Percentiles rank a stretch among this genome's conserved stretches.
These are phyloP conservation scores for Oscheius sp. DNA, from an alignment of 2,888 invertebrate genomes.

Conservation along the genomic window DNA sequence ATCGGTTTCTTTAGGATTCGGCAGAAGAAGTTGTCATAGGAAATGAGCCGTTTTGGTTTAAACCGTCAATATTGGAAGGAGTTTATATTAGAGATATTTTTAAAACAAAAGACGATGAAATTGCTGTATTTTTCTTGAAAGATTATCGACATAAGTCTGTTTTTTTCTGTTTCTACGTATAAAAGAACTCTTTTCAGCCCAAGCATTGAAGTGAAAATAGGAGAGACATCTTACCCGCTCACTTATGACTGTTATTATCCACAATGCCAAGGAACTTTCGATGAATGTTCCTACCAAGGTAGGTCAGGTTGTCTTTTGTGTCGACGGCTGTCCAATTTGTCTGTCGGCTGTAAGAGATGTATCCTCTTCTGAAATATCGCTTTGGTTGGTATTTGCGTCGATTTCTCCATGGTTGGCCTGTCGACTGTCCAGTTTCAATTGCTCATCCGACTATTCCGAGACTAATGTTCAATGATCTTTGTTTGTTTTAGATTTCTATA, in stretches of 20 bases:
- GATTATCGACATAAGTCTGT: constrained; percentile 21
- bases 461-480: not conserved
- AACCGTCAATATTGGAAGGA: constrained; percentile 13
- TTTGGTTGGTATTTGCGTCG: too few species aligned
- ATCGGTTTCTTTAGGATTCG: not conserved
- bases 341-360: too few species aligned
- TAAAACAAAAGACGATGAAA: constrained; percentile 11
- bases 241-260: constrained; percentile 19
- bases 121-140: constrained; percentile 27
- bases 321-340: too few species aligned
- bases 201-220: constrained; percentile 2
- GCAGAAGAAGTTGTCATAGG: constrained; percentile 12
- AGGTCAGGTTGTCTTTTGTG: not conserved
- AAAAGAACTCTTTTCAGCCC: not conserved
- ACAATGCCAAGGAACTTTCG: constrained; percentile 20
- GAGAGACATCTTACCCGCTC: not conserved
- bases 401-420: too few species aligned
- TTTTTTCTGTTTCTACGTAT: not conserved
- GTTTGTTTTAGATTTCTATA: constrained; percentile 17
- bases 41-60: constrained; percentile 16
- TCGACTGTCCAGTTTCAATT: too few species aligned
- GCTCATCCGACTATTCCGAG: not conserved
- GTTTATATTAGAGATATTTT: constrained; percentile 14
- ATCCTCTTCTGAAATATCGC: too few species aligned
- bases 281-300: constrained; percentile 15